These are phyloP conservation scores for Lichenostomus cassidix DNA, from an alignment of 2,113 vertebrate genomes.

Conservation along the genomic window DNA sequence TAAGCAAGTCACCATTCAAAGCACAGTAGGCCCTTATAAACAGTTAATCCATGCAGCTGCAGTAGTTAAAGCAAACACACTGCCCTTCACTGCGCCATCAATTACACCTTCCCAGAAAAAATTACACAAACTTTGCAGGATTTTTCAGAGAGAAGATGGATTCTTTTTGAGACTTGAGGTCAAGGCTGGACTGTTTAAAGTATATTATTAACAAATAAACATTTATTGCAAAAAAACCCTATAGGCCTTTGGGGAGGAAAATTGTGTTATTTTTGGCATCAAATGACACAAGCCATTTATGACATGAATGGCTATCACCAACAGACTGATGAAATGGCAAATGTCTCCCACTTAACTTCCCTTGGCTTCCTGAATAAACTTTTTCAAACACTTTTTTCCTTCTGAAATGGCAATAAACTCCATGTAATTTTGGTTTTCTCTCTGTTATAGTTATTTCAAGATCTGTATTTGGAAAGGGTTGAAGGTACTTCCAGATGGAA, in stretches of 20 bases:
- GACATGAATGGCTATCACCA: conserved; percentile 79
- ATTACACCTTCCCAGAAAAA: conserved; percentile 79
- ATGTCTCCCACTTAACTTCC: conserved; percentile 76
- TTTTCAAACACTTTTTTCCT: conserved; percentile 71
- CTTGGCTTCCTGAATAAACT: conserved; percentile 74
- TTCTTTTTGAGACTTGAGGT: conserved; percentile 80
- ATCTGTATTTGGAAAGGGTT: conserved; percentile 47
- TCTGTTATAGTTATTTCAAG: conserved; percentile 65
- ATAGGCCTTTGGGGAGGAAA: conserved; percentile 78
- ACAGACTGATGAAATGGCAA: conserved; percentile 75
- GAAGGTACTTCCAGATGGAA: conserved; percentile 62
- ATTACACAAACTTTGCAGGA: conserved; percentile 80
- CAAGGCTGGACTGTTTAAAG: conserved; percentile 80
- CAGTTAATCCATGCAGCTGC: conserved; percentile 72
- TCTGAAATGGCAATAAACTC: conserved; percentile 66
- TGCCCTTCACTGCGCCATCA: conserved; percentile 80
- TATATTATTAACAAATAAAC: conserved; percentile 87
- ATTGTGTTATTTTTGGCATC: conserved; percentile 83
- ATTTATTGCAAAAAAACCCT: conserved; percentile 77
- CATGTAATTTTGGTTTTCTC: conserved; percentile 73
- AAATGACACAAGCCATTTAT: conserved; percentile 82
- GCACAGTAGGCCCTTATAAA: conserved; percentile 76
- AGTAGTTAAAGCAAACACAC: conserved; percentile 82
- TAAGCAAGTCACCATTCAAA: conserved; percentile 72
- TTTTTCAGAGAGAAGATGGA: conserved; percentile 81